Evolutionary conservation across 1,140 invertebrate genomes (phyloP).

Genomic region (Halotydeus destructor): DNA sequence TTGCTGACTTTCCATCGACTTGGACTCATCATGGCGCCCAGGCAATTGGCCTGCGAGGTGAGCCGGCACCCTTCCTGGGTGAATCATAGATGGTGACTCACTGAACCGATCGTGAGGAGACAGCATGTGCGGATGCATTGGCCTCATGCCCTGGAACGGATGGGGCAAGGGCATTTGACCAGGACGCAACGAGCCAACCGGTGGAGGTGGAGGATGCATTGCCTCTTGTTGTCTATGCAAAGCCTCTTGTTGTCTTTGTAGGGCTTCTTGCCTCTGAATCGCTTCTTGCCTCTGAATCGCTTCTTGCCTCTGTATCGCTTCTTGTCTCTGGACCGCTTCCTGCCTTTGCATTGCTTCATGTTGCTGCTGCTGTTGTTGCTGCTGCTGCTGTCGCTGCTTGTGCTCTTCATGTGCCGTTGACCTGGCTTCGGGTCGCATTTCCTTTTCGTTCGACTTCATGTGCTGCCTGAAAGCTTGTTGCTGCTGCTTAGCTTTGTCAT

Average conservation of each 20-base stretch:
- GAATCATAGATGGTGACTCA: conserved; percentile 44
- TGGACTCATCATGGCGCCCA: neutral
- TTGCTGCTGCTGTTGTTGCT: conserved; percentile 12
- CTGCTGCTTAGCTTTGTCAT: neutral
- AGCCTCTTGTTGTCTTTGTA: neutral
- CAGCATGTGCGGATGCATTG: conserved; percentile 15
- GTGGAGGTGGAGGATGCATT: conserved; percentile 10
- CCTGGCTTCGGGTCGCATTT: neutral
- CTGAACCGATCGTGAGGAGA: conserved; percentile 44
- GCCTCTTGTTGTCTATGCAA: neutral
- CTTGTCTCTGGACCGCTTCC: conserved; percentile 6
- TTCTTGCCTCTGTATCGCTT: neutral
- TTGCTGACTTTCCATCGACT: neutral
- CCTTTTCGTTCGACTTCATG: conserved; percentile 1
- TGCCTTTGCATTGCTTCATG: neutral
- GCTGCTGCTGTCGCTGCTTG: conserved; percentile 13
- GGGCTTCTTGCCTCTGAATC: neutral
- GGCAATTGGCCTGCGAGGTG: neutral
- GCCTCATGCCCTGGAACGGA: conserved; percentile 13
- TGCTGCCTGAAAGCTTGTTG: neutral
- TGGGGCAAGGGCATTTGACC: neutral
- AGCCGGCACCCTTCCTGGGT: conserved; percentile 21
- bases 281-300: neutral
- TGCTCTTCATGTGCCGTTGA: neutral
- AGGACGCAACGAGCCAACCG: conserved; percentile 1